Evolutionary conservation across 2,797 vertebrate species (phyloP).

Genomic region (Amazona finschi): DNA sequence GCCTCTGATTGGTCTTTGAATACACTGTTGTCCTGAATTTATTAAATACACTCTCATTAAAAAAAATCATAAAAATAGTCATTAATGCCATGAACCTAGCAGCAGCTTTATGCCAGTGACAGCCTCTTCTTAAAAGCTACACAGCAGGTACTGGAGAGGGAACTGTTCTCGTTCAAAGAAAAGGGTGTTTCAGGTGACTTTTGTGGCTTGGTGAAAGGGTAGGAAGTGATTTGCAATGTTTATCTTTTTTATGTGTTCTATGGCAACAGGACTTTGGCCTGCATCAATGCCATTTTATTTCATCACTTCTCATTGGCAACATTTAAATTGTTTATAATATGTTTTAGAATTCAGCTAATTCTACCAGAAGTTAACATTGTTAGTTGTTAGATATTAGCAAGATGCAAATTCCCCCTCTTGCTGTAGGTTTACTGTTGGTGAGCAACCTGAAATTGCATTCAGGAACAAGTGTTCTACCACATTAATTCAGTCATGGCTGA

Average conservation of each 20-base stretch:
- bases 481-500: neutral
- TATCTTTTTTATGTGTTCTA: neutral
- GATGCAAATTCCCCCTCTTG: neutral
- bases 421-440: neutral
- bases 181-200: neutral
- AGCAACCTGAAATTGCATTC: neutral
- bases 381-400: neutral
- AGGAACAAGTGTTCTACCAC: neutral
- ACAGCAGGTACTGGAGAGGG: neutral
- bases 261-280: conserved; percentile 14
- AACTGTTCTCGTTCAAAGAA: neutral
- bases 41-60: neutral
- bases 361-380: neutral
- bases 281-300: neutral
- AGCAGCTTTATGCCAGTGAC: neutral
- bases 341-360: neutral
- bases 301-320: neutral
- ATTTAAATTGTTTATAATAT: neutral
- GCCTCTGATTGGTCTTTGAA: neutral
- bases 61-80: neutral
- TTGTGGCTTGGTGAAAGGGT: neutral
- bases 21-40: neutral
- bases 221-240: neutral
- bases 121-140: neutral
- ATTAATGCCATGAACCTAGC: neutral